Evolutionary conservation across 2,797 vertebrate species (phyloP), one percentile per base, ranked within the genome.

Genomic region (Galagoides demidoff): DNA sequence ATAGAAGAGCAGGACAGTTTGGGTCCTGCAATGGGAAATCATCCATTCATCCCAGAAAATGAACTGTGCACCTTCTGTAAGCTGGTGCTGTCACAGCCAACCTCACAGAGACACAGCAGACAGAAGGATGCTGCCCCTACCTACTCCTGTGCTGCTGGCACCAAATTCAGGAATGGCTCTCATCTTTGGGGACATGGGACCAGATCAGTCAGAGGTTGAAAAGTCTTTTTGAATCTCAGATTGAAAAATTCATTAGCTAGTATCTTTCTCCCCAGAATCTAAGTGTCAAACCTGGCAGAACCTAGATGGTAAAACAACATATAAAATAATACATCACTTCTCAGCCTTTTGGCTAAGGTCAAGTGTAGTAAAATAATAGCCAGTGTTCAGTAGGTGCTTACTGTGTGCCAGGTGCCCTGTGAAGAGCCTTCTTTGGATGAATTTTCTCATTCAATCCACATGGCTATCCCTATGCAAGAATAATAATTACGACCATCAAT

Each of bases 91-190:
- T 14, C 49, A 14, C 13, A 49, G 49, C 49, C 49, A 14, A 13
- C 68, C 66, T 31, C 10, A 0, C 7, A 11, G 57, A 29, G 29
- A 37, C 1, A 7, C 2, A 4, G 34, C 25, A 39, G 16, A 34
- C 1, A 22, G 83, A 31, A 1, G 0, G n/a, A 17, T 0, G 13
- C 23, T 6, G 3, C 77, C n/a, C 49, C 27, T 7, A 1, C 31
- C 9, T 0, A 4, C 1, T 25, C 79, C n/a, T 3, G 0, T 0
- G n/a, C 1, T 6, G 3, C 22, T 0, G 13, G 43, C n/a, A 29
- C 43, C 0, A 2, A n/a, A 7, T n/a, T 31, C 6, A 9, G 1
- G 31, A 11, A 37, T 3, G 31, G 49, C 4, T 45, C 70, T 23
- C 3, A 0, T 31, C 23, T 34, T 79, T 45, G 14, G 37, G 70